Base-by-base conservation (phyloP, 2,113 vertebrate species). In the Apodemus speciosus region DNA sequence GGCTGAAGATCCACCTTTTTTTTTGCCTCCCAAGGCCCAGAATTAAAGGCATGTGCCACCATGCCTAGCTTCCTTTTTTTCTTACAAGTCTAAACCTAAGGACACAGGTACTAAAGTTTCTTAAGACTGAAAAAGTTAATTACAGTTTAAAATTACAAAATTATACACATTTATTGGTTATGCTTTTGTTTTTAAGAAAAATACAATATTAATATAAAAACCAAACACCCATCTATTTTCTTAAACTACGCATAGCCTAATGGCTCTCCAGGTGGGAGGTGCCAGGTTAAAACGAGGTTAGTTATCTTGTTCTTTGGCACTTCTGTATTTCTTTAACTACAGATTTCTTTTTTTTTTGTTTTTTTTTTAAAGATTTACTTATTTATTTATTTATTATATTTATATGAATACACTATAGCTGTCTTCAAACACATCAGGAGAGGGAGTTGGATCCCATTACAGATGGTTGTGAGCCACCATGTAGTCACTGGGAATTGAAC, bases 121-220 rank as follows among this genome's bases (percentile, higher is more conserved):
- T 49, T 71, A 93, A 71, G 60, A 79, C 15, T 64, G 75, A n/a
- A 94, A 43, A 90, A 79, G n/a, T 77, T 51, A 90, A 43, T 38
- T 21, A 53, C 49, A 89, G 23, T 69, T 69, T n/a, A 69, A 53
- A 53, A 86, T 38, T 53, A 51, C 46, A 20, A 68, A 85, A 68
- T 32, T 23, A 51, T n/a, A 51, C 68, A n/a, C 10, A 85, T 51
- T 96, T 27, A 60, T 72, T 46, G 72, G 84, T 64, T 88, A 38
- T n/a, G 13, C 49, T 92, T 95, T 75, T 91, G 40, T 25, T 79
- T 91, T 92, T 51, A 43, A 85, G 43, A 90, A 69, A 85, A 79
- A 75, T 62, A 68, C 0, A 88, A 16, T 56, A 77, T 77, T 85
- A 86, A 83, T 85, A 83, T 85, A 32, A 60, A 93, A 72, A 27